Evolutionary conservation across 2,888 invertebrate genomes (phyloP), one percentile per base, ranked within the genome.

Genomic region (Operophtera brumata): DNA sequence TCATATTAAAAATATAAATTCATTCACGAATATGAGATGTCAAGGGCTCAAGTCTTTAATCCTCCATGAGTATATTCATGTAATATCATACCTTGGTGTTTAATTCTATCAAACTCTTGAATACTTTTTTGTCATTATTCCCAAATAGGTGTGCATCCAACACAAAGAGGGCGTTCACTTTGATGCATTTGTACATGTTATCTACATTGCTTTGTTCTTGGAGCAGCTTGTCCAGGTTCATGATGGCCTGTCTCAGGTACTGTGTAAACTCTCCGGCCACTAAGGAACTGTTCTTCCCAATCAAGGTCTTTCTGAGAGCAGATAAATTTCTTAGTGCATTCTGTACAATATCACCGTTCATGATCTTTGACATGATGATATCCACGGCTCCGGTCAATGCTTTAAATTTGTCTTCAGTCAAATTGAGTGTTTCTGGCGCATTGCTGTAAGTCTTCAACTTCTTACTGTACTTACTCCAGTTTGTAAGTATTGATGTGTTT

Each of bases 401-500:
- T 59, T 91, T 88, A 6, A 96, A 82, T 70, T 93, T 93, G 7
- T 93, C 91, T 65, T 92, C 84, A 43, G 92, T 80, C 44, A 94
- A 78, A 56, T 92, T 88, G 70, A 94, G 91, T 74, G 92, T 90
- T 30, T 91, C 79, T 28, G 93, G 91, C 74, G 93, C 93, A 61
- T 93, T 93, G 50, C 92, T 88, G 28, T 94, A 91, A 28, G 93
- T 92, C 64, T 93, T 93, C 0, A 97, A 86, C 73, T 93, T 93
- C 80, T 95, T 93, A 72, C 94, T 93, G 73, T 96, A 97, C 26
- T 93, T 90, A 47, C 91, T 91, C 96, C 97, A 97, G 75, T 95
- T 95, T 25, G 76, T 70, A 42, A 77, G 55, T 37, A 89, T 58
- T 26, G 82, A 73, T 55, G 83, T 82, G 56, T 77, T 84, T 28